These are phyloP conservation scores for Lytechinus pictus DNA, from an alignment of 35 echinoderm and acorn worm species.

Conservation along the genomic window DNA sequence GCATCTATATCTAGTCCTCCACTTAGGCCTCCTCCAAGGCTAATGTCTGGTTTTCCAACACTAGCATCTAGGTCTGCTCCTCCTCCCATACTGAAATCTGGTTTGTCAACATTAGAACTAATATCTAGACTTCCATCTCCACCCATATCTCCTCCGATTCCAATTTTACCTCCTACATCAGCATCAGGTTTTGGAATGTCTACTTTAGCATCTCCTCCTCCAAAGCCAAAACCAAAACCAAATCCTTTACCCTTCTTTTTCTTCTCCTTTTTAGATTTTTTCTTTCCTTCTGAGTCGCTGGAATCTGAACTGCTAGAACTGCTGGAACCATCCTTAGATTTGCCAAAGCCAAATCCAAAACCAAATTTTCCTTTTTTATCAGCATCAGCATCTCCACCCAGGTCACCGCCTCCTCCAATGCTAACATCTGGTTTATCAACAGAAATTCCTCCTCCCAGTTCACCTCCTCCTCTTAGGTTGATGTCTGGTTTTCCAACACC, in stretches of 20 bases:
- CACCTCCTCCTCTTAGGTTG: conserved; percentile 41
- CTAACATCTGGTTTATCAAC: not conserved
- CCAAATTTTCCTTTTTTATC: conserved; percentile 68
- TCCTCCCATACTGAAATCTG: not conserved
- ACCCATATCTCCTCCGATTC: conserved; percentile 28
- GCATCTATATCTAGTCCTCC: conserved; percentile 31
- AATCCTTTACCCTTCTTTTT: conserved; percentile 71
- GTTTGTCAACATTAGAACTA: conserved; percentile 22
- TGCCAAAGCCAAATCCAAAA: conserved; percentile 80
- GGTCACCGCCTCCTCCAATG: conserved; percentile 38
- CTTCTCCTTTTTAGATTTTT: conserved; percentile 61
- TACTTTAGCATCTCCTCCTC: conserved; percentile 53
- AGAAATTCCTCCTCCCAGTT: conserved; percentile 19
- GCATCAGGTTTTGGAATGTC: conserved; percentile 35
- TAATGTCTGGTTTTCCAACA: conserved; percentile 36
- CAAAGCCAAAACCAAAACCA: conserved; percentile 79
- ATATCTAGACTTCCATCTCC: conserved; percentile 25
- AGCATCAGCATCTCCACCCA: conserved; percentile 17
- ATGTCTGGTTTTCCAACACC: not conserved
- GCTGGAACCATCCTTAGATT: conserved; percentile 54
- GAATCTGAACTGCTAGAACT: conserved; percentile 47
- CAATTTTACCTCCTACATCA: not conserved
- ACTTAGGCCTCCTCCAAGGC: not conserved
- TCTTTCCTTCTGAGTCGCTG: conserved; percentile 38
- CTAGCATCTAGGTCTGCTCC: not conserved